Evolutionary conservation across 1,140 invertebrate species (phyloP), one percentile per base, ranked within the genome.

Genomic region (Procambarus clarkii): DNA sequence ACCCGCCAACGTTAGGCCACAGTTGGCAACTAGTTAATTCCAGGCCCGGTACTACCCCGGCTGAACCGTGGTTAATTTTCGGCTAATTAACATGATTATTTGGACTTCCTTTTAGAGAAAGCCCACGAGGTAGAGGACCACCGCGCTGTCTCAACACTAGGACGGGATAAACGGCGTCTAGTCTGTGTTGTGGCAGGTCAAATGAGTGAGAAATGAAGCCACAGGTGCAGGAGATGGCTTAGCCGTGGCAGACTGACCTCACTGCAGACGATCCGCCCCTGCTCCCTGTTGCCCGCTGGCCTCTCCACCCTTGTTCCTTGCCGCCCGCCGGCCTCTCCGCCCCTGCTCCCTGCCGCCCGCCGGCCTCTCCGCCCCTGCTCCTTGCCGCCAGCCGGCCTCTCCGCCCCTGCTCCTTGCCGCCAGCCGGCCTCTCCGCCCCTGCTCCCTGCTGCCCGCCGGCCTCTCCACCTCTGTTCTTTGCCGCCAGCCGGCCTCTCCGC

Each of bases 31-130:
- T 74, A 7, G 69, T 34, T 74, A 74, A 74, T 74, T 74, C n/a
- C 69, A 8, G 24, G 69, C 69, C 69, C 5, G 69, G 69, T 24
- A 24, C 21, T 74, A n/a, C 24, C 24, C 8, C 7, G 15, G 3
- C 11, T 74, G 5, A 74, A 5, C 69, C 69, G 69, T 74, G 69
- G 69, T 74, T 3, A 74, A 74, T 74, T 74, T 74, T 74, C n/a
- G 69, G 69, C 69, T 74, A 74, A 74, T 74, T 74, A 74, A 74
- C 69, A 74, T 74, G n/a, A 74, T 74, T 74, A 74, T 74, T 74
- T 74, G 69, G 24, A 74, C 69, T 74, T 74, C 69, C 69, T 34
- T 74, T 74, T 34, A 24, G n/a, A 74, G 69, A 9, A 3, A 8
- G 5, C n/a, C 5, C n/a, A 34, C 5, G 69, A 34, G 69, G 24